These are phyloP conservation scores for Pogona vitticeps DNA, from an alignment of 2,113 vertebrate genomes.

Conservation along the genomic window DNA sequence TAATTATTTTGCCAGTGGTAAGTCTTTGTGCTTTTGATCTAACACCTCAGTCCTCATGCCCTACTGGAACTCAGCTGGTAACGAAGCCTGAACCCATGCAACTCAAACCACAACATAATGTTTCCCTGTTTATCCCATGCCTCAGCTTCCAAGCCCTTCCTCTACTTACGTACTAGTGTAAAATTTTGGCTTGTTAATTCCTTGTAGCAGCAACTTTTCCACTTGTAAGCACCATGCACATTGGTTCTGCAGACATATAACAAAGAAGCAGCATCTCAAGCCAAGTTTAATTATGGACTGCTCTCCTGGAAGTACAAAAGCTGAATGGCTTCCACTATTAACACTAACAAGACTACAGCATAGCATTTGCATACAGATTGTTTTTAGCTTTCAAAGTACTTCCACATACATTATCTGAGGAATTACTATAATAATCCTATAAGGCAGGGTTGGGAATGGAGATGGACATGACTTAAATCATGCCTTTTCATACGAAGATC, in stretches of 20 bases:
- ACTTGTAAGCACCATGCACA: too few relatives aligned
- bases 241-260: not conserved
- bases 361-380: not conserved
- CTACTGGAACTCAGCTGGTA: not conserved
- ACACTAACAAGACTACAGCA: not conserved
- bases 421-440: not conserved
- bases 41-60: too few relatives aligned
- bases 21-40: not conserved
- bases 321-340: not conserved
- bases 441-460: not conserved
- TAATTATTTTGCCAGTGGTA: not conserved
- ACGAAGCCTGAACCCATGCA: not conserved
- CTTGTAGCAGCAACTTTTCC: too few relatives aligned
- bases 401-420: not conserved
- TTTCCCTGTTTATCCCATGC: not conserved
- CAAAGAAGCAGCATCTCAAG: not conserved
- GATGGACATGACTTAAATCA: too few relatives aligned
- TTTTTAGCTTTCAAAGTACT: not conserved
- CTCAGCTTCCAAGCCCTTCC: not conserved
- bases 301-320: not conserved
- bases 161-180: not conserved
- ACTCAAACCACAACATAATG: not conserved
- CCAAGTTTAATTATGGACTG: not conserved
- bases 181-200: not conserved
- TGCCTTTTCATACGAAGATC: too few relatives aligned